Base-by-base conservation (phyloP, 2,888 invertebrate genomes). In the Pandemis heparana region DNA sequence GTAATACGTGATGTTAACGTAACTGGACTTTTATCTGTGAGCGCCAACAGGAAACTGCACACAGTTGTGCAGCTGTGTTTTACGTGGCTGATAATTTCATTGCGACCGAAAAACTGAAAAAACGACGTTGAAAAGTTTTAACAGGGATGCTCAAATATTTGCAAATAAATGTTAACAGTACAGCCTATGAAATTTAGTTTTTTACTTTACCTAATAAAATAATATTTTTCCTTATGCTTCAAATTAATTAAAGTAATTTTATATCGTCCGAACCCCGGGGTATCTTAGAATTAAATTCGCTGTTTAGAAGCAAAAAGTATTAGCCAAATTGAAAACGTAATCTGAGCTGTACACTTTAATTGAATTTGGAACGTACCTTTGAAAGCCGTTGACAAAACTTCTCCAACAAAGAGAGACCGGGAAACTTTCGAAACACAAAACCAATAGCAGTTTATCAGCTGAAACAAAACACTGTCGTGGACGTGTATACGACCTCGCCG, bases 381-480 rank as follows among this genome's bases (percentile, higher is more conserved):
- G 63, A 69, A 70, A 74, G 68, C 66, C 63, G 73, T 61, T 38
- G 65, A 74, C 69, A 65, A 53, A 74, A 74, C 64, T 70, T 73
- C 48, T 64, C 16, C 53, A 18, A 70, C 74, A 70, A 71, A 71
- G 62, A 66, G 61, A 66, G 53, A 61, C 71, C 62, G 56, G 46
- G 38, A 67, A 71, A 75, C 62, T 75, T 70, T 38, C 61, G 56
- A 53, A 75, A 66, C 77, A 74, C 79, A 77, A 79, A 83, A 80
- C 81, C 82, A 84, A 85, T 86, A 85, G 81, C 81, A 82, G 81
- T 86, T 81, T 85, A 83, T 85, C 80, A 80, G 77, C 77, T 73
- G 79, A 79, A 81, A 80, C 82, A 81, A 82, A 83, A 83, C 81
- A 82, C 76, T 77, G 80, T 76, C 77, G 79, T 79, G 79, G 80